A percentile compares a stretch with the other conserved stretches of the same genome.
These are phyloP conservation scores for Drosophila ercepeae DNA, from an alignment of 1,140 invertebrate species.

Conservation along the genomic window DNA sequence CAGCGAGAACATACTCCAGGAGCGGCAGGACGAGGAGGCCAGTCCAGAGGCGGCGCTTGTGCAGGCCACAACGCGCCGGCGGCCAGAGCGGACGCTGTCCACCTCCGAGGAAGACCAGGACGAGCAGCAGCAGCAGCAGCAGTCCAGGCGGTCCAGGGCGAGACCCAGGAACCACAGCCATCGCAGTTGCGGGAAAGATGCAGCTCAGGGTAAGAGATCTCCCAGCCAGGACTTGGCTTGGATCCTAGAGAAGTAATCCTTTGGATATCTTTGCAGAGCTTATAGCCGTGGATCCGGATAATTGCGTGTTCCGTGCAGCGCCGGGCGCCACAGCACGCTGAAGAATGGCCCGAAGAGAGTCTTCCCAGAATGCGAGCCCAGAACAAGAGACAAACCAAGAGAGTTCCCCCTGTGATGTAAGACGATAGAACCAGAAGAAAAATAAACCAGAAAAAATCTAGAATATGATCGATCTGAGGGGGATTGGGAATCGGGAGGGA, in stretches of 20 bases:
- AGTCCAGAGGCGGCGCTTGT: conserved; percentile 23
- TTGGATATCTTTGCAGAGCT: conserved; percentile 57
- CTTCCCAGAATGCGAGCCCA: neutral
- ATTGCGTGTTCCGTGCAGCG: conserved; percentile 59
- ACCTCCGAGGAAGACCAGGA: conserved; percentile 57
- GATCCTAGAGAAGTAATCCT: too few species aligned
- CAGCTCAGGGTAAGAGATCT: conserved; percentile 37
- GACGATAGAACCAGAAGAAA: conserved; percentile 30
- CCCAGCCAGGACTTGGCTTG: too few species aligned
- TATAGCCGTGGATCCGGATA: conserved; percentile 69
- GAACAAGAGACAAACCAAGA: conserved; percentile 30
- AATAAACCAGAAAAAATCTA: conserved; percentile 14
- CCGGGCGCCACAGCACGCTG: conserved; percentile 54
- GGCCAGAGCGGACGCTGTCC: conserved; percentile 17
- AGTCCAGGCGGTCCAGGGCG: conserved; percentile 21
- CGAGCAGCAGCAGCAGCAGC: conserved; percentile 3
- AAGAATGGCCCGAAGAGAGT: neutral
- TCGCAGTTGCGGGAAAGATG: conserved; percentile 55
- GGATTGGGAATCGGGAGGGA: neutral
- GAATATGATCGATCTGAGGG: neutral
- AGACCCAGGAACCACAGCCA: conserved; percentile 28
- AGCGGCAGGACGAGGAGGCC: neutral
- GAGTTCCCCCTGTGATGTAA: conserved; percentile 59
- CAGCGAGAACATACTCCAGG: conserved; percentile 58
- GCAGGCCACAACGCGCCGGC: conserved; percentile 49